phyloP scores from a whole-genome alignment of 2,797 vertebrate genomes.

The Anabacerthia variegaticeps region DNA sequence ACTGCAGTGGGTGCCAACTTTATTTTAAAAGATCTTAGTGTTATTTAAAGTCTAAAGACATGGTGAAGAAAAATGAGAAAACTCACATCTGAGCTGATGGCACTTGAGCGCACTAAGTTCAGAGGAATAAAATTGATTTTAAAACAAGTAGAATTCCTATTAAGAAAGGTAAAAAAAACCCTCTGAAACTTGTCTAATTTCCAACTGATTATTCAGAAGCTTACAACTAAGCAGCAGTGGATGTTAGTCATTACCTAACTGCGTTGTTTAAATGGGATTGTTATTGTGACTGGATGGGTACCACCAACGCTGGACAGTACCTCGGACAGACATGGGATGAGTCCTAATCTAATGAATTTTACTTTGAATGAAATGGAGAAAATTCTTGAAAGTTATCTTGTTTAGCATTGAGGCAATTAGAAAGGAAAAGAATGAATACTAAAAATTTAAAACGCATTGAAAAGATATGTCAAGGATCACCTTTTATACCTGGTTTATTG shows the following conservation, averaged over 20 bases:
- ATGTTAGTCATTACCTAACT: not conserved
- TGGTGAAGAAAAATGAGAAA: not conserved
- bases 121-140: not conserved
- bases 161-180: not conserved
- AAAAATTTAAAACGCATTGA: not conserved
- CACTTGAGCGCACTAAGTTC: not conserved
- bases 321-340: not conserved
- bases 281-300: not conserved
- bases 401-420: not conserved
- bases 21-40: not conserved
- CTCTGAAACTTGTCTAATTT: not conserved
- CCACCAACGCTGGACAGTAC: not conserved
- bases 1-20: not conserved
- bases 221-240: not conserved
- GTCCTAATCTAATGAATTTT: not conserved
- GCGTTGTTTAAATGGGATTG: not conserved
- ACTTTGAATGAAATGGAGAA: not conserved
- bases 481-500: not conserved
- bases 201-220: not conserved
- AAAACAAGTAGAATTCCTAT: accelerated
- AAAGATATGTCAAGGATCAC: not conserved
- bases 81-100: not conserved
- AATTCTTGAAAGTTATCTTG: not conserved
- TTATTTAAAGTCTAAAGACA: not conserved
- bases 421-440: not conserved